phyloP scores from a whole-genome alignment of 2,113 vertebrate species.

The Struthio camelus region DNA sequence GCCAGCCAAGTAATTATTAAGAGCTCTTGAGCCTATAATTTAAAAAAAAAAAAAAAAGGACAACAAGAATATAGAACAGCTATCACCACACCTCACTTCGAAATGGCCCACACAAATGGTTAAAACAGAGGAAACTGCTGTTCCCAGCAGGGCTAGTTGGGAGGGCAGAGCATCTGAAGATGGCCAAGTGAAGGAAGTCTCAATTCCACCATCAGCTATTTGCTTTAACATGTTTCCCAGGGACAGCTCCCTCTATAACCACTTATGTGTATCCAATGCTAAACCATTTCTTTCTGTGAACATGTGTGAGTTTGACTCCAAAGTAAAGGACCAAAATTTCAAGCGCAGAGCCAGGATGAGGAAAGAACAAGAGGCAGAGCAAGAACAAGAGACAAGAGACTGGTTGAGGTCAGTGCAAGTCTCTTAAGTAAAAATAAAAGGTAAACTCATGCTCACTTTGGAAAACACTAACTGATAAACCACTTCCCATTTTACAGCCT shows the following conservation, averaged over 20 bases:
- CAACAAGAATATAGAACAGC: not conserved
- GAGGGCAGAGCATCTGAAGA: not conserved
- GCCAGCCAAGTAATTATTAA: not conserved
- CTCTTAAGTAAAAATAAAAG: not conserved
- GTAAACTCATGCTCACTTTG: not conserved
- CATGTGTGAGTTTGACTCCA: fast-evolving
- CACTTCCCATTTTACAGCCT: not conserved
- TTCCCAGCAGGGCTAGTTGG: fast-evolving
- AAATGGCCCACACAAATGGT: not conserved
- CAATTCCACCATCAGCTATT: not conserved
- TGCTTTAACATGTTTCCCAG: not conserved
- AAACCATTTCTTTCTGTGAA: fast-evolving
- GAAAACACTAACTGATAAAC: not conserved
- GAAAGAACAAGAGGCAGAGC: not conserved
- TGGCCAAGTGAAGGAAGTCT: not conserved
- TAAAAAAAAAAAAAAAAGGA: too few relatives aligned
- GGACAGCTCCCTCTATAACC: not conserved
- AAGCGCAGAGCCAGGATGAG: fast-evolving
- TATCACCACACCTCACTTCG: not conserved
- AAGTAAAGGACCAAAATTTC: not conserved
- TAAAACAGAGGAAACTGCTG: not conserved
- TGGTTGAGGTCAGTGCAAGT: fast-evolving
- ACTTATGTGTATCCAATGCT: not conserved
- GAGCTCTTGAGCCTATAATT: not conserved
- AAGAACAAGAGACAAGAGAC: not conserved